Conservation (phyloP, 2,888 invertebrate genomes). For the Spisula subtruncata region DNA sequence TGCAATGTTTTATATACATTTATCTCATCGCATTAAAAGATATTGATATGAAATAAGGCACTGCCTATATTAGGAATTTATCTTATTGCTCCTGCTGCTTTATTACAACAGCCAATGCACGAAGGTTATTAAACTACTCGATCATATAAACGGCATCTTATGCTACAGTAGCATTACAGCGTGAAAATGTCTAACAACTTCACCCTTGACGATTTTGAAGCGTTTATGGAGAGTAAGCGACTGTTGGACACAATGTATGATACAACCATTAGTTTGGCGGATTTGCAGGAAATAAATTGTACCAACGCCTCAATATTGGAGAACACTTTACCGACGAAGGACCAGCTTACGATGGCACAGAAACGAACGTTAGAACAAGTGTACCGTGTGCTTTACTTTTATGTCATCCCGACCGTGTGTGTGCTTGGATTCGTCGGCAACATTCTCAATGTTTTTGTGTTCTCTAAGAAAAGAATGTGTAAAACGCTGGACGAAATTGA, state of each 20-base stretch:
- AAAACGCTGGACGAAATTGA: constrained; percentile 91
- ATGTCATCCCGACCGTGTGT: constrained; percentile 91
- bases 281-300: neutral
- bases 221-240: neutral
- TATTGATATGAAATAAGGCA: too few species aligned
- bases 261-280: neutral
- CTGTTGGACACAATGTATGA: neutral
- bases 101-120: too few species aligned
- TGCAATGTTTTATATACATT: too few species aligned
- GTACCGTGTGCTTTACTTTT: constrained; percentile 61
- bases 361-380: constrained; percentile 40
- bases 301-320: neutral
- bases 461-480: constrained; percentile 89
- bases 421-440: constrained; percentile 93
- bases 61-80: too few species aligned
- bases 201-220: neutral
- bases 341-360: constrained; percentile 29
- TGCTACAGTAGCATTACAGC: neutral
- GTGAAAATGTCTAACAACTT: neutral
- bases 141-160: too few species aligned
- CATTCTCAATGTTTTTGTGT: constrained; percentile 92
- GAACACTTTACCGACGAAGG: neutral
- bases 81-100: too few species aligned
- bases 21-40: too few species aligned
- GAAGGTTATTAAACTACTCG: too few species aligned